Evolutionary conservation across 2,113 vertebrate species (phyloP), one percentile per base, ranked within the genome.

Genomic region (Hippocampus comes): DNA sequence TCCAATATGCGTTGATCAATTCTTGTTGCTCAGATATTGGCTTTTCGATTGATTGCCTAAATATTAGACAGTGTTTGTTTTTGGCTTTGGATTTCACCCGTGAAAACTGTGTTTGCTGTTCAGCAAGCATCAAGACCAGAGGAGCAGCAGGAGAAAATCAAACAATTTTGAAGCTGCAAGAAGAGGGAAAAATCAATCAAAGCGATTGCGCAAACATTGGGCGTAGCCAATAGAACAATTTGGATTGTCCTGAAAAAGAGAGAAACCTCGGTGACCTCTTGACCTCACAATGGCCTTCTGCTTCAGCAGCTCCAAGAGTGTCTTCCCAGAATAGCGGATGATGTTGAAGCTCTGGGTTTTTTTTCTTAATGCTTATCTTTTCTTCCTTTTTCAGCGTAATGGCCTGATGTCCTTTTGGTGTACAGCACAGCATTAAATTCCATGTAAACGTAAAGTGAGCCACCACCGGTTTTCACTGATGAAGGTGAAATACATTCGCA

Each of bases 291-390:
- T 34, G 27, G 27, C 34, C 7, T 60, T 60, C 57, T 60, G 57
- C 57, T 30, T 60, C 25, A 60, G 18, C 8, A 27, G 15, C 27
- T 18, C 12, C 11, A 59, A 59, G 56, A 27, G 59, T 34, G 27
- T 18, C 15, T 18, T 61, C 59, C 59, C 59, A 61, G 57, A 60
- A 60, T 60, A 60, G 57, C 57, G 57, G 25, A 60, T 30, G 57
- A 60, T 60, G 25, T 60, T 60, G 15, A 2, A 7, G 25, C 57
- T 57, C 55, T 30, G 57, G 3, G 17, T 51, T 20, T 57, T 46
- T 12, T 14, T 46, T 46, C 14, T 59, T 2, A 4, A 59, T 11
- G 21, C 23, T 56, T 1, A 21, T n/a, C n/a, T 56, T 56, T 21
- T n/a, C 53, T 9, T 56, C 20, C 53, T 56, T n/a, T 56, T 21